Evolutionary conservation across 2,888 invertebrate species (phyloP).

Genomic region (Falcaria lacertinaria): DNA sequence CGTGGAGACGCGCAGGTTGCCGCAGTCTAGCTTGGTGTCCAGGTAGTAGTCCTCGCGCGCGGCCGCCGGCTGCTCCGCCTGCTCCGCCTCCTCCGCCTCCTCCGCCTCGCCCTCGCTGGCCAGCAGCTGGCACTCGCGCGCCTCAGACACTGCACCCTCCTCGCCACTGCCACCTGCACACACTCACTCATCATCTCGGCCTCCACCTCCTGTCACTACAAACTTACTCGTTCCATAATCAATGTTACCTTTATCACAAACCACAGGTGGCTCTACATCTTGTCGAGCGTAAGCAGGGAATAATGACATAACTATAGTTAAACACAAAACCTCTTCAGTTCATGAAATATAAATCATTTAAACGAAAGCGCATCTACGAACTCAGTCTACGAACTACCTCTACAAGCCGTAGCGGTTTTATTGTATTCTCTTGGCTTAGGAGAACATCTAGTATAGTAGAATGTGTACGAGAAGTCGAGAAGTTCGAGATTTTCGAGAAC

Average conservation of each 20-base stretch:
- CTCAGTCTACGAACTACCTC: no score
- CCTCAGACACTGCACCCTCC: conserved; percentile 13
- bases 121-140: conserved; percentile 40
- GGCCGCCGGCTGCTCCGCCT: conserved; percentile 4
- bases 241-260: background rate
- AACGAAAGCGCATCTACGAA: no score
- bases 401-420: no score
- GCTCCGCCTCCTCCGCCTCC: conserved; percentile 1
- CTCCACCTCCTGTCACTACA: no score
- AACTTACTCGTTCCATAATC: background rate
- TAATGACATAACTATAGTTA: background rate
- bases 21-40: conserved; percentile 78
- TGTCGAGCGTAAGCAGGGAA: background rate
- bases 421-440: no score
- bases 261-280: background rate
- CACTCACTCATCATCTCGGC: no score
- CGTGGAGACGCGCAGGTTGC: conserved; percentile 80
- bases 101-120: conserved; percentile 49
- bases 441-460: no score
- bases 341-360: no score
- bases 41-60: conserved; percentile 71
- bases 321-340: no score
- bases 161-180: background rate
- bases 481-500: no score
- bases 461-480: no score